Conservation (phyloP, 2,888 invertebrate genomes). For the Ametastegia equiseti region DNA sequence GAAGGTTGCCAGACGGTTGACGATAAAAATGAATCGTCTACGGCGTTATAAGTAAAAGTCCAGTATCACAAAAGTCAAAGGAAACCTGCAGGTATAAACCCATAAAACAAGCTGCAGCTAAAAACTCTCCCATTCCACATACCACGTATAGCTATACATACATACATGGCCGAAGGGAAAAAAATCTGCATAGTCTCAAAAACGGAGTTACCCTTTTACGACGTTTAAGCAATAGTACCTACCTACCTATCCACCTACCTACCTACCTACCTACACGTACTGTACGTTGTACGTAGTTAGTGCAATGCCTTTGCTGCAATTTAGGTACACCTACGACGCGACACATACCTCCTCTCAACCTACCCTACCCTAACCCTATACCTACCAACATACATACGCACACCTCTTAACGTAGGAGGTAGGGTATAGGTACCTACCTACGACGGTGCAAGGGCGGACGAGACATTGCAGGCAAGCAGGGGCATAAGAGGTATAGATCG, state of each 20-base stretch:
- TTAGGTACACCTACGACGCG: neutral
- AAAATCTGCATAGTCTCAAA: neutral
- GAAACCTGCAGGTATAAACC: no score
- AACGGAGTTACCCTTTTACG: neutral
- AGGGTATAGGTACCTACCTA: neutral
- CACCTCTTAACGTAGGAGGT: neutral
- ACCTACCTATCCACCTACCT: neutral
- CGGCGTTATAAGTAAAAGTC: no score
- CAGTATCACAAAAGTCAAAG: no score
- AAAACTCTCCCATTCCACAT: neutral
- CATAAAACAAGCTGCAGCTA: no score
- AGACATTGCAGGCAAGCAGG: slow-evolving; percentile 31
- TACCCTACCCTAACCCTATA: neutral
- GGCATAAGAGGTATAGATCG: slow-evolving; percentile 42
- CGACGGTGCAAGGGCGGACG: slow-evolving; percentile 17
- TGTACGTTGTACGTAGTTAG: neutral
- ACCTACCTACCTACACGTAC: neutral
- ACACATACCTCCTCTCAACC: neutral
- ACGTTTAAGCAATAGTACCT: slow-evolving; percentile 8
- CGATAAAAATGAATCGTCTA: neutral
- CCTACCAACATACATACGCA: neutral
- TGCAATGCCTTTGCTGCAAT: slow-evolving; percentile 1
- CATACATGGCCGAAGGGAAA: neutral
- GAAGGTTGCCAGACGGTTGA: neutral
- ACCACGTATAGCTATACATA: neutral